These are phyloP conservation scores for Promerops cafer DNA, from an alignment of 2,113 vertebrate genomes.

Conservation along the genomic window DNA sequence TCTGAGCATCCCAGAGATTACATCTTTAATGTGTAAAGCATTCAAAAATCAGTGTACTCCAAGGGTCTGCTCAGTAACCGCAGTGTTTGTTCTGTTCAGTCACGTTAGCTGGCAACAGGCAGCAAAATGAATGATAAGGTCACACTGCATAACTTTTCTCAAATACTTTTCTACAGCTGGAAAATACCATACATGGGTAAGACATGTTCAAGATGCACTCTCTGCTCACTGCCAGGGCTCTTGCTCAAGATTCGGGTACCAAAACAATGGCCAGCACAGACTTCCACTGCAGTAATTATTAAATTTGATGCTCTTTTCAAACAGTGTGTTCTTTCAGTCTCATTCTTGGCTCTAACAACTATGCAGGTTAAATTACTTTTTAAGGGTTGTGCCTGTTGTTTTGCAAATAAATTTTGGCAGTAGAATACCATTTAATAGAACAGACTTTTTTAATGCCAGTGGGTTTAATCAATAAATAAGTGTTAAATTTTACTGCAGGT, in stretches of 20 bases:
- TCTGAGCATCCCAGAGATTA: not conserved
- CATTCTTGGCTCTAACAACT: not conserved
- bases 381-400: not conserved
- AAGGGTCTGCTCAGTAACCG: not conserved
- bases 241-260: not conserved
- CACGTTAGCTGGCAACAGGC: not conserved
- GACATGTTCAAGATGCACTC: not conserved
- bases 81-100: not conserved
- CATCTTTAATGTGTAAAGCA: not conserved
- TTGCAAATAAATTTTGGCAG: not conserved
- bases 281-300: not conserved
- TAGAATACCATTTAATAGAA: not conserved
- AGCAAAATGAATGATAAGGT: constrained; percentile 2
- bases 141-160: not conserved
- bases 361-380: not conserved
- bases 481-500: not conserved
- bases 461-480: not conserved
- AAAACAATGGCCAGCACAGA: not conserved
- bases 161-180: constrained; percentile 1
- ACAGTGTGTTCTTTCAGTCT: not conserved
- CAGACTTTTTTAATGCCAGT: not conserved
- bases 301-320: not conserved
- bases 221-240: not conserved
- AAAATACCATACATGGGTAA: constrained; percentile 27
- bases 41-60: not conserved